These are phyloP conservation scores for Allophyes oxyacanthae DNA, from an alignment of 2,888 invertebrate species.

Conservation along the genomic window DNA sequence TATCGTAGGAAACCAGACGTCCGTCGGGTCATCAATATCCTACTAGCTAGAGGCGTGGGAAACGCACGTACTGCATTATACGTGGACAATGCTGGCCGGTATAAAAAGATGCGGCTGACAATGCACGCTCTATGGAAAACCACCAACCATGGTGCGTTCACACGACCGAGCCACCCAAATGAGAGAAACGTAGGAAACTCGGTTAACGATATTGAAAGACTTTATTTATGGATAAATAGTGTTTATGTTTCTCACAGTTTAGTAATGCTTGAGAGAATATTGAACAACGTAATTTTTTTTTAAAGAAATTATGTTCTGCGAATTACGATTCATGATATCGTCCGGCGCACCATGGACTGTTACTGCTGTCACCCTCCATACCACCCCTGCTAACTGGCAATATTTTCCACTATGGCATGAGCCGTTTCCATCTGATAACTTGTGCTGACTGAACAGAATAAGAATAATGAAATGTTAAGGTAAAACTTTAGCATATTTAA, in stretches of 20 bases:
- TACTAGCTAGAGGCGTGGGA: slow-evolving; percentile 72
- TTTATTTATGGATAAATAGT: slow-evolving; percentile 31
- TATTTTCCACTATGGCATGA: too few relatives aligned
- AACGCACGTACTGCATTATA: slow-evolving; percentile 65
- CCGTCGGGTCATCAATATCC: slow-evolving; percentile 30
- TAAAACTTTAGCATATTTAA: too few relatives aligned
- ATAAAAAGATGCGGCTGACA: slow-evolving; percentile 80
- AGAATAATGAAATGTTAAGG: too few relatives aligned
- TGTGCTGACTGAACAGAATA: too few relatives aligned
- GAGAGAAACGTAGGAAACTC: slow-evolving; percentile 40
- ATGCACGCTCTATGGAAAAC: slow-evolving; percentile 75
- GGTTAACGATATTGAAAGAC: slow-evolving; percentile 40
- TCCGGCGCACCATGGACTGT: too few relatives aligned
- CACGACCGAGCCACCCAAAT: slow-evolving; percentile 60
- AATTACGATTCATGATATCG: too few relatives aligned
- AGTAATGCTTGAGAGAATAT: not conserved
- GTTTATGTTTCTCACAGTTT: not conserved
- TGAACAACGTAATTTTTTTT: too few relatives aligned
- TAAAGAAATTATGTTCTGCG: too few relatives aligned
- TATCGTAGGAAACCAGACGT: slow-evolving; percentile 43
- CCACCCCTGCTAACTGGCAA: too few relatives aligned
- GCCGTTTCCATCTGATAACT: too few relatives aligned
- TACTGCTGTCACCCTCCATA: too few relatives aligned
- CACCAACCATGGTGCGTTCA: slow-evolving; percentile 72
- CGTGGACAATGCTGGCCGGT: slow-evolving; percentile 72